Percentiles rank a stretch among this genome's conserved stretches.
Evolutionary conservation across 92 coral and sea anemone genomes (phyloP).

Genomic region (Zoanthus gigantus): DNA sequence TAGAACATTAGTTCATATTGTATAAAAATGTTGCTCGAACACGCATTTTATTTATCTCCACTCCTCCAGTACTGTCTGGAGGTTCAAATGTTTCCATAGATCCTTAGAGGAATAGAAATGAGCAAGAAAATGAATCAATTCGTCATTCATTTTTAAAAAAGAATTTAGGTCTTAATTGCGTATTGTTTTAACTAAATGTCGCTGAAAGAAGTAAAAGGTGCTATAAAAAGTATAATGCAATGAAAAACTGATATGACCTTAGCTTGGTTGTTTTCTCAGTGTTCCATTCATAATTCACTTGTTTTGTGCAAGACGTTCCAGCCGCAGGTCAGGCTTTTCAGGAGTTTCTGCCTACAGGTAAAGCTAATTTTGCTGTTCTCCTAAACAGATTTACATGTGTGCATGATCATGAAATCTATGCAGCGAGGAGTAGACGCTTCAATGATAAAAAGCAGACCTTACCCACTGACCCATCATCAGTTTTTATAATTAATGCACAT

Average conservation of each 20-base stretch:
- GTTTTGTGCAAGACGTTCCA: neutral
- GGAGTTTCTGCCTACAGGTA: neutral
- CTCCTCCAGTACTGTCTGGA: neutral
- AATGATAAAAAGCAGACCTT: neutral
- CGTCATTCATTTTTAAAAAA: neutral
- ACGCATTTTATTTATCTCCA: neutral
- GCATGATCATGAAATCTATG: neutral
- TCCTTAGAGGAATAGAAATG: neutral
- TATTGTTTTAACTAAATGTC: neutral
- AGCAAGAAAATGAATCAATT: neutral
- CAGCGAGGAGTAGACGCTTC: neutral
- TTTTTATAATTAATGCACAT: neutral
- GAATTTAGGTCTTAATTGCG: neutral
- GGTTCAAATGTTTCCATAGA: neutral
- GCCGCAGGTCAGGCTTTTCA: neutral
- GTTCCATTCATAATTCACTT: neutral
- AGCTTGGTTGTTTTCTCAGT: constrained; percentile 13
- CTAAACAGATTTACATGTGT: neutral
- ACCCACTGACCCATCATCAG: constrained; percentile 10
- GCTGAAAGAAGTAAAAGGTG: constrained; percentile 10
- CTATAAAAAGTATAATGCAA: neutral
- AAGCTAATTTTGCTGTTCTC: neutral
- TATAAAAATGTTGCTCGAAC: neutral
- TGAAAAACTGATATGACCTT: constrained; percentile 18
- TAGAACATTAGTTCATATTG: neutral